phyloP scores from a whole-genome alignment of 2,113 vertebrate species.

The Equus przewalskii region DNA sequence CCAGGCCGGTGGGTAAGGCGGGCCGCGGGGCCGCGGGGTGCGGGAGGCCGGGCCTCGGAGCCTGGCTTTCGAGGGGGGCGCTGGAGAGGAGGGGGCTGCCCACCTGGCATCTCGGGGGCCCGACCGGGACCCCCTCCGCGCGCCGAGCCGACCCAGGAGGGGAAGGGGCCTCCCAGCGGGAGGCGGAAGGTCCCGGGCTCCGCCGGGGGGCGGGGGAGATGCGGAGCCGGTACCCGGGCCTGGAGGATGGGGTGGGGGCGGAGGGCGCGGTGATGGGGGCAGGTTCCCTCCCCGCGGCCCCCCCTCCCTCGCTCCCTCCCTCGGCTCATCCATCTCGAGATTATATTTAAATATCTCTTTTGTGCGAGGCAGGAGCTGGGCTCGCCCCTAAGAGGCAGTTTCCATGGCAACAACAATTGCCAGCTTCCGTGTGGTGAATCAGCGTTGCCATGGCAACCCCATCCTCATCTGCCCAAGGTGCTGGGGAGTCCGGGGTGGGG shows the following conservation, averaged over 20 bases:
- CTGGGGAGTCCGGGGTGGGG: constrained; percentile 84
- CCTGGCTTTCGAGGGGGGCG: neutral
- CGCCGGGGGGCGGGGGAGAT: neutral
- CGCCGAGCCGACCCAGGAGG: neutral
- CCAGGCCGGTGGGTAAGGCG: constrained; percentile 57
- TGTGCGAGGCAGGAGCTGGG: constrained; percentile 87
- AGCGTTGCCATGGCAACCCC: constrained; percentile 89
- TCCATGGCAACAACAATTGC: constrained; percentile 90
- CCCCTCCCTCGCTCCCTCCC: constrained; percentile 33
- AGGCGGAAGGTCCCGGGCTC: neutral
- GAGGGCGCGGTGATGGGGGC: neutral
- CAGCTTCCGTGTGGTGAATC: constrained; percentile 91
- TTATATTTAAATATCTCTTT: constrained; percentile 89
- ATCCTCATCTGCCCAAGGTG: constrained; percentile 89
- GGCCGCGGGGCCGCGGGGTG: neutral
- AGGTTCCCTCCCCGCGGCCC: neutral
- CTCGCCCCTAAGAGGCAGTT: constrained; percentile 90
- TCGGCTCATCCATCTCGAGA: constrained; percentile 76
- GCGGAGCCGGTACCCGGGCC: neutral
- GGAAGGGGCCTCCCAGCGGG: neutral
- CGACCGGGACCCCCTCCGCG: neutral
- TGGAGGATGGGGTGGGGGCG: neutral
- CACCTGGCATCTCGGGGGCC: neutral
- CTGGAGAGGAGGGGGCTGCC: neutral
- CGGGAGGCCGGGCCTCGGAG: neutral